Percentiles rank a stretch among this genome's conserved stretches.
Evolutionary conservation across 2,113 vertebrate species (phyloP).

Genomic region (Vombatus ursinus): DNA sequence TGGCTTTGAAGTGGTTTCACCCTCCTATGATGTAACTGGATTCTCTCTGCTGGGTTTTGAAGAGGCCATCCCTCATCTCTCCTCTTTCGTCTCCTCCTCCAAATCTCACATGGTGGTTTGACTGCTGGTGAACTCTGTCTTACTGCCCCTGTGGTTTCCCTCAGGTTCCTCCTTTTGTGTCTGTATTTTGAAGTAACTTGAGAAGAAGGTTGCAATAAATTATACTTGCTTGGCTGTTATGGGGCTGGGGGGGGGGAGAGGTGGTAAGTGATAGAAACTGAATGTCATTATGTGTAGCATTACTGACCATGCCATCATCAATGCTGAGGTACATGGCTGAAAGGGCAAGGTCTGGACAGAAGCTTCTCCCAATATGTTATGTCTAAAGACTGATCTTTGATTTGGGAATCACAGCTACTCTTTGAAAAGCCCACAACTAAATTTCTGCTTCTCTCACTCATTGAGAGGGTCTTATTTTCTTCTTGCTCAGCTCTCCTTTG

Average conservation of each 20-base stretch:
- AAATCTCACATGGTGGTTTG: background rate
- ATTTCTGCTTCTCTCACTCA: background rate
- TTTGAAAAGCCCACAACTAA: background rate
- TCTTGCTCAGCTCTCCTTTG: background rate
- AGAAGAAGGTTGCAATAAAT: background rate
- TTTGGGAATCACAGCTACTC: background rate
- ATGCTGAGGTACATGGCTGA: background rate
- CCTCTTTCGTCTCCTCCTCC: slow-evolving; percentile 22
- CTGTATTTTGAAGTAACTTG: background rate
- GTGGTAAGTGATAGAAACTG: background rate
- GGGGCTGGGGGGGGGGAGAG: too few relatives aligned
- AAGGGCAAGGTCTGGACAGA: background rate
- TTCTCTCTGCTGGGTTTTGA: slow-evolving; percentile 70
- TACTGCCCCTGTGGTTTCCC: background rate
- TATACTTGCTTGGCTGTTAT: background rate
- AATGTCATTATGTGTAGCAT: background rate
- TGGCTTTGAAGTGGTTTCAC: slow-evolving; percentile 81
- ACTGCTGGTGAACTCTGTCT: background rate
- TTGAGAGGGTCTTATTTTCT: background rate
- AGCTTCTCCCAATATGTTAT: background rate
- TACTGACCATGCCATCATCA: background rate
- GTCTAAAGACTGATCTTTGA: background rate
- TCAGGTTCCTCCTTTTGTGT: background rate
- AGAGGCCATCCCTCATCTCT: slow-evolving; percentile 54
- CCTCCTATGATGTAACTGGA: slow-evolving; percentile 80